Base-by-base conservation (phyloP, 30 jellyfish, hydroid and myxozoan genomes). In the Turritopsis dohrnii region DNA sequence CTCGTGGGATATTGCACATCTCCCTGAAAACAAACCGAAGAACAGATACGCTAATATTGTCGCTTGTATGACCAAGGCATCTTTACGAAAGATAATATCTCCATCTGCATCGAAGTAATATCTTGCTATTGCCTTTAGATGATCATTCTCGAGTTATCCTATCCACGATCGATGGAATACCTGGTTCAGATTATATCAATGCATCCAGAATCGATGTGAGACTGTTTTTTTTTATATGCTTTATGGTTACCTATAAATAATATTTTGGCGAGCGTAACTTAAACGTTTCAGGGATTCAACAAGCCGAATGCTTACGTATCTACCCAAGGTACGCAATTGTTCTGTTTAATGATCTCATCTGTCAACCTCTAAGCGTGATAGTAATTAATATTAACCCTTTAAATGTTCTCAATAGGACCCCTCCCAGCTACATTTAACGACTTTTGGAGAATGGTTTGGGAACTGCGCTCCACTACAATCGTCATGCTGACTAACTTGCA, bases 371-470 rank as follows among this genome's bases (percentile, higher is more conserved):
- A n/a, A 69, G n/a, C 30, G 16, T 7, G 52, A 0, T 0, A 29
- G 74, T 30, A 74, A 69, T 1, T 7, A n/a, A 1, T 1, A 69
- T 27, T 69, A 23, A 7, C 9, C 77, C 22, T 7, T n/a, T 0
- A 69, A n/a, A 7, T 69, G 9, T 69, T n/a, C 19, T 27, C 77
- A 21, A 69, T 69, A 92, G 98, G 98, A 24, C 98, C 98, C 26
- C 85, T 92, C 16, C 98, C 98, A 28, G 89, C 86, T 22, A 92
- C 98, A 7, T 92, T 92, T 81, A 88, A 87, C 71, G 98, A 92
- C 77, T 92, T 92, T 73, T 92, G 98, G 98, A 86, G 98, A 60
- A 92, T 88, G 96, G 84, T 92, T 16, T 92, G 98, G 98, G 96
- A 87, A 76, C 90, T 88, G 16, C 88, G 95, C 60, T 71, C 97